These are phyloP conservation scores for Cynopterus sphinx DNA, from an alignment of 2,797 vertebrate species.

Conservation along the genomic window DNA sequence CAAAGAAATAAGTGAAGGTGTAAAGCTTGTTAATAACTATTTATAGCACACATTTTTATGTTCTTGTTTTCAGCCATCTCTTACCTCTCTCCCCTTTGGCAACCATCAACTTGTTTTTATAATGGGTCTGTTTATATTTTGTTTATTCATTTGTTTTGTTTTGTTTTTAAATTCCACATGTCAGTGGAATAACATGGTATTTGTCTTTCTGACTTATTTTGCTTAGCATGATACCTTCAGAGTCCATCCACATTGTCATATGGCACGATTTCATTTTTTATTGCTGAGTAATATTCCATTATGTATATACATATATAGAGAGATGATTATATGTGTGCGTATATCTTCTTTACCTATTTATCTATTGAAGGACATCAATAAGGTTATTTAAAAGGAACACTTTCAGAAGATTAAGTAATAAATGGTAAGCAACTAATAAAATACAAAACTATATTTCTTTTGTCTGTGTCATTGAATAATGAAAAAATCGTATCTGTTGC, in stretches of 20 bases:
- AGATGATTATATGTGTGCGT: no score
- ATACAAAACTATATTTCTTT: background rate
- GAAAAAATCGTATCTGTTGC: background rate
- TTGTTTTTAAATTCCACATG: background rate
- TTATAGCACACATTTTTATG: background rate
- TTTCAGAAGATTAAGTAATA: constrained; percentile 12
- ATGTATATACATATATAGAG: background rate
- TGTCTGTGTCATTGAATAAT: background rate
- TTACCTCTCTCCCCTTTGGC: background rate
- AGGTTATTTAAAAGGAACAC: background rate
- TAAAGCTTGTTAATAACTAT: background rate
- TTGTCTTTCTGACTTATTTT: background rate
- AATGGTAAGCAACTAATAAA: background rate
- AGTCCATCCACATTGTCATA: background rate
- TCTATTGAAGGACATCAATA: background rate
- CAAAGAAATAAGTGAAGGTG: background rate
- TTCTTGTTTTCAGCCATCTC: background rate
- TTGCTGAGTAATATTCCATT: background rate
- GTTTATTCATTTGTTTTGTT: background rate
- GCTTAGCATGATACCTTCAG: background rate
- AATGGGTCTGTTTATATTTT: background rate
- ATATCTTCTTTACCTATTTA: background rate
- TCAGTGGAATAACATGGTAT: background rate
- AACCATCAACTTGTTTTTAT: background rate
- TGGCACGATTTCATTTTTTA: background rate